Percentiles rank a stretch among this genome's conserved stretches.
phyloP scores from a whole-genome alignment of 2,797 vertebrate species.

The Sebastolobus alascanus region DNA sequence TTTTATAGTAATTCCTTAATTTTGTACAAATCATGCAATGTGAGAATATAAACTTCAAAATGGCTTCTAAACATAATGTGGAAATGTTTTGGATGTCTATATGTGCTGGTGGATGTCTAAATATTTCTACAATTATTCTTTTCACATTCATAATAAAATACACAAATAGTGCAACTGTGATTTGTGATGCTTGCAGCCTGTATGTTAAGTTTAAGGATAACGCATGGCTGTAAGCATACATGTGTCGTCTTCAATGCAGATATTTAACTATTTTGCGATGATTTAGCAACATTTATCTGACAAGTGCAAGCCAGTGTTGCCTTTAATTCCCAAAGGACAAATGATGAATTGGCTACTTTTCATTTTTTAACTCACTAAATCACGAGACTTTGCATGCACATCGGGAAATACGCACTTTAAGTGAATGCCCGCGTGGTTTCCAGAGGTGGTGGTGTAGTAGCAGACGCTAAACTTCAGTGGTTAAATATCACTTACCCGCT shows the following conservation, averaged over 20 bases:
- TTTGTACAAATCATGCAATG: not conserved
- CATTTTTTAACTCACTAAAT: not conserved
- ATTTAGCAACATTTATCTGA: not conserved
- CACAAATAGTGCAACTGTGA: not conserved
- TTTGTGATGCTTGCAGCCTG: constrained; percentile 11
- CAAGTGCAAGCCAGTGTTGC: not conserved
- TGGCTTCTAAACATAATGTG: not conserved
- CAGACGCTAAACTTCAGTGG: constrained; percentile 15
- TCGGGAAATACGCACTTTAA: not conserved
- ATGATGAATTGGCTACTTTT: not conserved
- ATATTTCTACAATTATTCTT: not conserved
- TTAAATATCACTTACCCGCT: constrained; percentile 83
- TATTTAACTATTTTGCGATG: not conserved
- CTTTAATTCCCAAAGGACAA: not conserved
- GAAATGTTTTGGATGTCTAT: not conserved
- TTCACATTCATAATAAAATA: not conserved
- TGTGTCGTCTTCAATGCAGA: not conserved
- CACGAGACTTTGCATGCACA: not conserved
- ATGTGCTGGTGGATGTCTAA: not conserved
- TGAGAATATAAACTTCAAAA: not conserved
- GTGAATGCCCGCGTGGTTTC: not conserved
- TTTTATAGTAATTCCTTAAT: not conserved
- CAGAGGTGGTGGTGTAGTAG: not conserved
- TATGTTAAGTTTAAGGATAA: not conserved
- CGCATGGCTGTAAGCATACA: not conserved